Evolutionary conservation across 1,140 invertebrate species (phyloP).

Genomic region (Philotrypesis tridentata): DNA sequence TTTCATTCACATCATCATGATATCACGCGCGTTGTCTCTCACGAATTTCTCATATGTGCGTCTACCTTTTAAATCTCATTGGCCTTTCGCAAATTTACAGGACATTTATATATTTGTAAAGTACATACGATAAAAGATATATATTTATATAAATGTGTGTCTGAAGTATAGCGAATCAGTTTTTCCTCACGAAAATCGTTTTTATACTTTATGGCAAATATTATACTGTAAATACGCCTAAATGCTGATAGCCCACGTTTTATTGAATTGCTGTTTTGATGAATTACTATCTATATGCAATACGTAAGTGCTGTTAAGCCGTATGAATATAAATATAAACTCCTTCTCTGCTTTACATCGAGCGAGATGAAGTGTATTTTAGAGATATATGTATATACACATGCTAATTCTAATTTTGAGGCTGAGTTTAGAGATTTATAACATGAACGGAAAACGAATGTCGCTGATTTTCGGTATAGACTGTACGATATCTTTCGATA

Average conservation of each 20-base stretch:
- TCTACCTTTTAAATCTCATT: background rate
- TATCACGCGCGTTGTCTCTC: constrained; percentile 36
- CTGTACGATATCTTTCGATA: background rate
- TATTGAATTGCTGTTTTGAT: background rate
- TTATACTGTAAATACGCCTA: background rate
- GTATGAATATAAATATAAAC: background rate
- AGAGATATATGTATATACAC: background rate
- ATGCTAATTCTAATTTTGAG: constrained; percentile 20
- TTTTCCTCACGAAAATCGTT: background rate
- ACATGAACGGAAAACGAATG: constrained; percentile 5
- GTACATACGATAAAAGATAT: background rate
- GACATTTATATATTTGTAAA: background rate
- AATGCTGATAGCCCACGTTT: constrained; percentile 1
- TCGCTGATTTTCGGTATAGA: constrained; percentile 31
- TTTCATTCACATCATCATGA: constrained; percentile 50
- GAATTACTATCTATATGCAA: background rate
- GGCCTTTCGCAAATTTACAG: constrained; percentile 6
- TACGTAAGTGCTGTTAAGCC: background rate
- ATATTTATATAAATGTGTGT: too few species aligned
- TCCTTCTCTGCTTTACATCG: constrained; percentile 42
- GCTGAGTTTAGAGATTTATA: constrained; percentile 7
- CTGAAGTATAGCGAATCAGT: too few species aligned
- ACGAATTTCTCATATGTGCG: constrained; percentile 4
- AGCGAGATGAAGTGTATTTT: constrained; percentile 35
- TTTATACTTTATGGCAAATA: background rate